Evolutionary conservation across 2,888 invertebrate genomes (phyloP), one percentile per base, ranked within the genome.

Genomic region (Caenorhabditis virilis): DNA sequence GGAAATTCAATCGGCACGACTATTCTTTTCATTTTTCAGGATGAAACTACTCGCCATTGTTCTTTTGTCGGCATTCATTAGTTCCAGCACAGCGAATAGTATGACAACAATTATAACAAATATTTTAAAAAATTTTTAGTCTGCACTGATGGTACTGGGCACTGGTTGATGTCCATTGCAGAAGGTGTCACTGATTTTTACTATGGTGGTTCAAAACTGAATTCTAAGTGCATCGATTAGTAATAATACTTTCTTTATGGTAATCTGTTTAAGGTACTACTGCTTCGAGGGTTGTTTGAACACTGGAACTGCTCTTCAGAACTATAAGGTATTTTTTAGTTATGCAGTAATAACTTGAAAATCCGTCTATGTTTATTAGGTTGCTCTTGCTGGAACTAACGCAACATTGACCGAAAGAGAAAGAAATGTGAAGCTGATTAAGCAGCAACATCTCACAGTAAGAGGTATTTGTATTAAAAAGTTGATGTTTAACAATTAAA

Each of bases 251-350:
- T 15, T 43, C 20, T 18, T 20, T 16, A 6, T 26, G 18, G 7
- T 6, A 46, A 6, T 46, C 9, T 9, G 33, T 7, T 30, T 18
- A 4, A 63, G 52, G 20, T 67, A 55, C 49, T 67, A 61, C 47
- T 71, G 71, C 42, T 71, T 67, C 56, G 64, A 71, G 26, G 71
- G 61, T 35, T 71, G 71, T 20, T 49, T 71, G 42, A 62, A 67
- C 38, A 71, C 67, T 15, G 53, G 48, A 23, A 71, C 67, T 35
- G 71, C 61, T 22, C 55, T 67, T 18, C 71, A 71, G 33, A 71
- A 71, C 58, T 71, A 64, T 43, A 71, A 71, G 53, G 64, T 71
- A 13, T n/a, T n/a, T n/a, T n/a, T n/a, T n/a, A 26, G 16, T 13
- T 26, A 56, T 23, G 41, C 62, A 3, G 62, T 51, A 52, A 56